Percentiles rank a stretch among this genome's conserved stretches.
These are phyloP conservation scores for Danaus plexippus DNA, from an alignment of 1,140 invertebrate species.

Conservation along the genomic window DNA sequence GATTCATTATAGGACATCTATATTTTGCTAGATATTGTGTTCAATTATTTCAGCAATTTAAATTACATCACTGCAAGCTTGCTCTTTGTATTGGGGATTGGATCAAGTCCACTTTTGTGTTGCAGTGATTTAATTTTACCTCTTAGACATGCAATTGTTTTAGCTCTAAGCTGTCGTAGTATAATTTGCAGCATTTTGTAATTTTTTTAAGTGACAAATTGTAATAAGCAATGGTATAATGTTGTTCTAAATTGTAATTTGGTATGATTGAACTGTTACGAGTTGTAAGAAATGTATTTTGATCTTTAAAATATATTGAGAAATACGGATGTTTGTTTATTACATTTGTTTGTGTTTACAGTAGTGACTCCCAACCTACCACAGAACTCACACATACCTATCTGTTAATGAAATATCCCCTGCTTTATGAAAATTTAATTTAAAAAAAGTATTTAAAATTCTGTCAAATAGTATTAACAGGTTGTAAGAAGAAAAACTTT, in stretches of 20 bases:
- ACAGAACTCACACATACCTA: no score
- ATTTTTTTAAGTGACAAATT: conserved; percentile 55
- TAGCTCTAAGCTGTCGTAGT: conserved; percentile 54
- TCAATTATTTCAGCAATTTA: conserved; percentile 27
- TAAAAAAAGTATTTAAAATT: no score
- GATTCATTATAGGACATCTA: conserved; percentile 41
- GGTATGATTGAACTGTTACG: conserved; percentile 67
- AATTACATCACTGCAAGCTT: conserved; percentile 36
- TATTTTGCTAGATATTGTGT: conserved; percentile 46
- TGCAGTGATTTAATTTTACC: conserved; percentile 39
- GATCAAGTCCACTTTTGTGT: conserved; percentile 6
- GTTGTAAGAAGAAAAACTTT: no score
- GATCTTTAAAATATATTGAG: conserved; percentile 69
- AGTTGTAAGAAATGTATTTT: conserved; percentile 69
- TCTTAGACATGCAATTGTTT: conserved; percentile 33
- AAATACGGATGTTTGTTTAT: conserved; percentile 45
- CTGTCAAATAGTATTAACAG: no score
- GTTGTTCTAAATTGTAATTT: conserved; percentile 60
- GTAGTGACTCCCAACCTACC: no score
- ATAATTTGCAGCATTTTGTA: conserved; percentile 58
- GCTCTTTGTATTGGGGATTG: conserved; percentile 1
- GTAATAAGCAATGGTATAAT: conserved; percentile 43
- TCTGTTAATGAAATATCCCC: no score
- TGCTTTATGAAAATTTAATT: no score
- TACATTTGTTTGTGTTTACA: conserved; percentile 18